Conservation (phyloP, 2,113 vertebrate genomes). For the Tretioscincus oriximinensis region DNA sequence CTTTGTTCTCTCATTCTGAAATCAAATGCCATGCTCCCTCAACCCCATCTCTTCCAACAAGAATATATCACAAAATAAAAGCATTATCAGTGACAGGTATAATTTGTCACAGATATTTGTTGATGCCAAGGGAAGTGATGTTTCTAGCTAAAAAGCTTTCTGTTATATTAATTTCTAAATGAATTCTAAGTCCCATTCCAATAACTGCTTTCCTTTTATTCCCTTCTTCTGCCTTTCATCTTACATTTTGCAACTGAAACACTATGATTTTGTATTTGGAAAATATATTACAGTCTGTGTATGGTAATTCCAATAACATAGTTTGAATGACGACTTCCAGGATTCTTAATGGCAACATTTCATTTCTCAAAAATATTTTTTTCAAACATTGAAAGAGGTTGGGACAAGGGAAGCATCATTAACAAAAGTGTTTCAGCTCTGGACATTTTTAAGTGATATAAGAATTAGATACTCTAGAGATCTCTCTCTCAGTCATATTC, state of each 20-base stretch:
- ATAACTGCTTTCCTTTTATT: not conserved
- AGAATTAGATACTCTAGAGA: no score
- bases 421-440: no score
- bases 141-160: conserved; percentile 10
- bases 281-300: not conserved
- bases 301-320: not conserved
- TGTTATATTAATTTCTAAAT: conserved; percentile 1
- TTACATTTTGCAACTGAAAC: not conserved
- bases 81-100: conserved; percentile 1
- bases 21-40: not conserved
- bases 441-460: no score
- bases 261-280: not conserved
- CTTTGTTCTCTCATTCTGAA: not conserved
- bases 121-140: conserved; percentile 10
- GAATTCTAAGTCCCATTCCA: not conserved
- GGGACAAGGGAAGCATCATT: no score
- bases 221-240: not conserved
- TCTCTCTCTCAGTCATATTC: no score
- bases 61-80: conserved; percentile 5
- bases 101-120: conserved; percentile 12
- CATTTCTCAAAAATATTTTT: no score
- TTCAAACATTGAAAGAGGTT: no score
- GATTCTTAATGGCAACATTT: no score
- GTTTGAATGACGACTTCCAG: no score
- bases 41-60: not conserved